Base-by-base conservation (phyloP, 2,888 invertebrate species). In the Eilema depressum region DNA sequence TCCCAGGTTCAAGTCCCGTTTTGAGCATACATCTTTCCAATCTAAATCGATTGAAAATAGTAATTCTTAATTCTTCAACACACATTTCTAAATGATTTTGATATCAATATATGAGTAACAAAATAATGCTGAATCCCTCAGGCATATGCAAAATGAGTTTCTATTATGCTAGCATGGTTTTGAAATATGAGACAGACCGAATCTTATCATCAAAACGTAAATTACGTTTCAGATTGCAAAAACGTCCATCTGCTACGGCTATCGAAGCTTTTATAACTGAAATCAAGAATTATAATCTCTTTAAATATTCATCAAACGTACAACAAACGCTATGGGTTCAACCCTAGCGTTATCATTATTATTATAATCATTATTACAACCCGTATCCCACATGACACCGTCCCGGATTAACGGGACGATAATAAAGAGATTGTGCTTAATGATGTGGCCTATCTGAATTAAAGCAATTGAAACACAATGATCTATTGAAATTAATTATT, bases 331-430 rank as follows among this genome's bases (percentile, higher is more conserved):
- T 33, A 25, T n/a, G 47, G n/a, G 3, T 60, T 64, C 37, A 73
- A 64, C 47, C n/a, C n/a, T n/a, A n/a, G n/a, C n/a, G n/a, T n/a
- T n/a, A n/a, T n/a, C n/a, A n/a, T n/a, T n/a, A n/a, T n/a, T n/a
- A n/a, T n/a, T n/a, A 56, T 70, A 33, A 72, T 75, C 62, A 64
- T 77, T 71, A 74, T 68, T 67, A 74, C 69, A 70, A 73, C 78
- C 75, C 82, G 78, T 70, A 78, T 82, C 26, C 57, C 33, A 59
- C 53, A 61, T 66, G 59, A 53, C 53, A 65, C 67, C 53, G 63
- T 23, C 60, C 30, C 33, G 70, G 78, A 75, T 77, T 75, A 73
- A 72, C 62, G 69, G 69, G 71, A 74, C 23, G 74, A 73, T 80
- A 75, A 78, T 75, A 60, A 74, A 37, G 41, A 63, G 61, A 69